Conservation (phyloP, 2,797 vertebrate species). For the Anguilla pacifica region DNA sequence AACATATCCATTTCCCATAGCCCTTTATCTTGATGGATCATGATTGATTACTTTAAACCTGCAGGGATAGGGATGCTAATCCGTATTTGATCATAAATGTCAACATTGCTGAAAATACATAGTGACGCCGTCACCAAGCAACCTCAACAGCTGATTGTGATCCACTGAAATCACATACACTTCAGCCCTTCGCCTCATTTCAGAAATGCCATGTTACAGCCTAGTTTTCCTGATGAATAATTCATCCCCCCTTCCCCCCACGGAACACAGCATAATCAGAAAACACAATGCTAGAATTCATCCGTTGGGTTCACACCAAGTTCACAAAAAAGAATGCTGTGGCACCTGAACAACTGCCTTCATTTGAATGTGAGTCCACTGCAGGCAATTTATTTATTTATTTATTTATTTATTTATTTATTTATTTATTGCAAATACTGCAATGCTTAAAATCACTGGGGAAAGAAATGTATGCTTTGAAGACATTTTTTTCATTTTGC, state of each 20-base stretch:
- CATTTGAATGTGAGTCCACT: constrained; percentile 24
- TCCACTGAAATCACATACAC: not conserved
- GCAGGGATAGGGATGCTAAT: not conserved
- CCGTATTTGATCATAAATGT: not conserved
- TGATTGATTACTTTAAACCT: not conserved
- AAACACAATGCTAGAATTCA: constrained; percentile 38
- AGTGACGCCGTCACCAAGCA: not conserved
- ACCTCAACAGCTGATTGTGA: not conserved
- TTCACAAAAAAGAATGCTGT: constrained; percentile 39
- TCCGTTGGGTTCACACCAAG: constrained; percentile 42
- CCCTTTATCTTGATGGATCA: too few relatives aligned
- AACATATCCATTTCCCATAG: not conserved
- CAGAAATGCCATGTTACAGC: constrained; percentile 4
- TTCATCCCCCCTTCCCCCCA: constrained; percentile 23
- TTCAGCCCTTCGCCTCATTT: not conserved
- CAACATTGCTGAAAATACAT: not conserved
- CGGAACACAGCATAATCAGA: constrained; percentile 12
- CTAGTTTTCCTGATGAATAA: constrained; percentile 30
- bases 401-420: not conserved
- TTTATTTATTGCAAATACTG: constrained; percentile 30
- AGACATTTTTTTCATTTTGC: not conserved
- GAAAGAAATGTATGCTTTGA: constrained; percentile 10
- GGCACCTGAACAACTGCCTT: constrained; percentile 21
- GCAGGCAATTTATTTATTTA: not conserved
- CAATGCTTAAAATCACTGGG: constrained; percentile 26